Evolutionary conservation across 2,888 invertebrate species (phyloP), one percentile per base, ranked within the genome.

Genomic region (Drosophila testacea): DNA sequence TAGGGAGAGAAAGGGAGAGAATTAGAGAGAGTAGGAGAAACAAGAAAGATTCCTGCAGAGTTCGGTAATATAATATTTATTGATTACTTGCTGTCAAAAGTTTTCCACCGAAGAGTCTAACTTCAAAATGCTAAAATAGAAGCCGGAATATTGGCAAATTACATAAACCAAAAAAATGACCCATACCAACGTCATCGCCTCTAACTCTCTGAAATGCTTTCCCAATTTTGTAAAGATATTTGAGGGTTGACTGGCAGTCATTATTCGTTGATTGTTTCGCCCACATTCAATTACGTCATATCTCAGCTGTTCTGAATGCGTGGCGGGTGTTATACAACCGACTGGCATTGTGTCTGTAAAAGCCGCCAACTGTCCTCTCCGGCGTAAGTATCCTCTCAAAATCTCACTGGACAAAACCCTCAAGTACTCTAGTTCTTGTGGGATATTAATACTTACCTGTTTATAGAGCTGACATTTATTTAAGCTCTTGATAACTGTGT

Each of bases 281-380:
- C 90, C 88, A 85, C 88, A 75, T 73, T 61, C 72, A 79, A 84
- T 92, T 92, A 91, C 92, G 92, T 92, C 92, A 92, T 91, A 84
- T 82, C 90, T 91, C 92, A 92, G 92, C 92, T 92, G 92, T 90
- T 92, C 88, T 77, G 77, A 51, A 51, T 57, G 56, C 50, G 39
- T 51, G 30, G 32, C 59, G 63, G 48, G 55, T 65, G 69, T 90
- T 87, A 83, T 77, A 89, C 88, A 90, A 88, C 66, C 73, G 71
- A 69, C 61, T 34, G 39, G 73, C 27, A 38, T 38, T 64, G 51
- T 51, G 61, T 32, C 47, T 56, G 32, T 55, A 32, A 55, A 16
- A 57, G 57, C 48, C 32, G 32, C 48, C 59, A 72, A 32, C 22
- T 54, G 61, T 48, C n/a, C 16, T 51, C 61, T 54, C 34, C 41